These are phyloP conservation scores for Dryobota labecula DNA, from an alignment of 2,888 invertebrate genomes.

Conservation along the genomic window DNA sequence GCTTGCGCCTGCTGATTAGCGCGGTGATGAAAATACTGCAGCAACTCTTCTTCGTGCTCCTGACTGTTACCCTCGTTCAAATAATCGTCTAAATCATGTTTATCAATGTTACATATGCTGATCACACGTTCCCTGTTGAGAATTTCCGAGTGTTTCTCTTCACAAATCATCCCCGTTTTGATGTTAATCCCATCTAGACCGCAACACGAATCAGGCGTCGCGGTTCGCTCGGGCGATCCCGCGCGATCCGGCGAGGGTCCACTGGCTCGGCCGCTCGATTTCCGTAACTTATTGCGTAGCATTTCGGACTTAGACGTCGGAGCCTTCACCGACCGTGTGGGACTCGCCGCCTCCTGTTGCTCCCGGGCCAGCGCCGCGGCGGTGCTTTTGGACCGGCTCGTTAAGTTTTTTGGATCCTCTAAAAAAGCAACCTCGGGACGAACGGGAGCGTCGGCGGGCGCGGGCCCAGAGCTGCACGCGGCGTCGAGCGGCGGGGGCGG, in stretches of 20 bases:
- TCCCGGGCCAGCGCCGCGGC: conserved; percentile 91
- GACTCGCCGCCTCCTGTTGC: conserved; percentile 89
- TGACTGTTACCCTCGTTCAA: conserved; percentile 94
- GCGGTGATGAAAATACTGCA: conserved; percentile 94
- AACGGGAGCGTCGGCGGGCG: conserved; percentile 71
- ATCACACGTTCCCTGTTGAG: conserved; percentile 93
- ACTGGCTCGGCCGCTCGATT: conserved; percentile 74
- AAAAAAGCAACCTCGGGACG: conserved; percentile 87
- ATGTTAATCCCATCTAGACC: conserved; percentile 87
- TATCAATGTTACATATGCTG: conserved; percentile 94
- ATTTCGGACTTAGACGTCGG: conserved; percentile 85
- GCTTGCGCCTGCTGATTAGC: conserved; percentile 73
- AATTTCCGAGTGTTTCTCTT: conserved; percentile 89
- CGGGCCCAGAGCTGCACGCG: conserved; percentile 67
- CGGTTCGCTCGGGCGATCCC: conserved; percentile 79
- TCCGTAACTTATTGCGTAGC: conserved; percentile 70
- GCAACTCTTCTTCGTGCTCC: conserved; percentile 95
- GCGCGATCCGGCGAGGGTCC: conserved; percentile 80
- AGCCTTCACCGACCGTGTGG: conserved; percentile 88
- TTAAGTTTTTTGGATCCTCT: conserved; percentile 90
- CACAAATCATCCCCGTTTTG: conserved; percentile 86
- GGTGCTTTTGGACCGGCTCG: conserved; percentile 90
- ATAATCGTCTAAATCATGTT: conserved; percentile 95
- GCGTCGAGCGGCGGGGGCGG: conserved; percentile 64
- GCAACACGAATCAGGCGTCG: conserved; percentile 87